Evolutionary conservation across 2,888 invertebrate species (phyloP).

Genomic region (Hyposoter didymator): DNA sequence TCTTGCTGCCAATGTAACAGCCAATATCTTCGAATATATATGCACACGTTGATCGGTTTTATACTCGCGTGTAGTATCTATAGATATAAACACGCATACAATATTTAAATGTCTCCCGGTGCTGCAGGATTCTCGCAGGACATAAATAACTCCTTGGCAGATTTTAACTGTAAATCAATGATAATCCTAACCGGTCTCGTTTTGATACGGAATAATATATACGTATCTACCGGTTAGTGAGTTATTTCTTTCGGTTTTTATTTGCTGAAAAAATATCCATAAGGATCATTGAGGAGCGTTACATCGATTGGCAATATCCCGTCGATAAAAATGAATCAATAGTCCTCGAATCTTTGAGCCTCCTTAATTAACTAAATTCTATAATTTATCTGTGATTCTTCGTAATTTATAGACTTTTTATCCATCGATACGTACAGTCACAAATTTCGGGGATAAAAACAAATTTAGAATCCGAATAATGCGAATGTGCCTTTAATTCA

Average conservation of each 20-base stretch:
- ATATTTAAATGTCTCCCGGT: constrained; percentile 37
- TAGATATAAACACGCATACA: not conserved
- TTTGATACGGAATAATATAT: constrained; percentile 44
- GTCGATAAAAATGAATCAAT: not conserved
- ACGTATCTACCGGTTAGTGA: constrained; percentile 11
- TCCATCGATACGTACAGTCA: not conserved
- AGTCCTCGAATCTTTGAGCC: not conserved
- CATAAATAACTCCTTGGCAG: constrained; percentile 56
- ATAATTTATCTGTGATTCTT: not conserved
- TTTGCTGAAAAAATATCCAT: constrained; percentile 8
- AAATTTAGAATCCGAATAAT: not conserved
- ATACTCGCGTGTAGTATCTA: not conserved
- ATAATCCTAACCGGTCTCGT: constrained; percentile 65
- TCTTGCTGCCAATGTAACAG: constrained; percentile 35
- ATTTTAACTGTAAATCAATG: constrained; percentile 62
- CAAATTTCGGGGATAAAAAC: not conserved
- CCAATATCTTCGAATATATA: constrained; percentile 1
- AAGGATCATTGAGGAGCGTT: not conserved
- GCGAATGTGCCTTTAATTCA: not conserved
- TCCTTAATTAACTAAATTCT: not conserved
- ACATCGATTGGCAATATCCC: constrained; percentile 1
- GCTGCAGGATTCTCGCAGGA: constrained; percentile 57
- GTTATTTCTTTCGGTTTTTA: constrained; percentile 6
- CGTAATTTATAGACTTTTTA: not conserved
- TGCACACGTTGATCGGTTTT: not conserved